These are phyloP conservation scores for Rugalucina vietnamica DNA, from an alignment of 2,888 invertebrate species.

Conservation along the genomic window DNA sequence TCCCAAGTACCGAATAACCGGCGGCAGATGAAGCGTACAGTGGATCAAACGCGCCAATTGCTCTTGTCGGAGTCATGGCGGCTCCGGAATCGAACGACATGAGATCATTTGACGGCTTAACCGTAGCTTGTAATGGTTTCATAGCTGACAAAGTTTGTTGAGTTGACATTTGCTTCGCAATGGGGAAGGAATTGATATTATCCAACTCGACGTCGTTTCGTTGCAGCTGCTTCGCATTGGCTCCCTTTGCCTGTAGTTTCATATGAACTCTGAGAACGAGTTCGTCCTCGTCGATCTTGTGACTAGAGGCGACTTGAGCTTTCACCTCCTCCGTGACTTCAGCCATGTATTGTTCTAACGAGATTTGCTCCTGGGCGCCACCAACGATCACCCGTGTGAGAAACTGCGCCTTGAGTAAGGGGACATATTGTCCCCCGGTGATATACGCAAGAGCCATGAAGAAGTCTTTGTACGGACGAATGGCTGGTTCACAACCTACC, in stretches of 20 bases:
- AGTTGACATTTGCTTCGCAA: slow-evolving; percentile 26
- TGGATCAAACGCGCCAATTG: neutral
- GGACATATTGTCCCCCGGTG: slow-evolving; percentile 79
- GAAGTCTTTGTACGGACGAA: slow-evolving; percentile 70
- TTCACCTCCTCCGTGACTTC: slow-evolving; percentile 69
- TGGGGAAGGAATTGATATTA: neutral
- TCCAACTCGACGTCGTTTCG: slow-evolving; percentile 34
- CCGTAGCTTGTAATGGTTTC: neutral
- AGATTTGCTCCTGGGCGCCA: slow-evolving; percentile 77
- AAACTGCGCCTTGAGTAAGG: slow-evolving; percentile 65
- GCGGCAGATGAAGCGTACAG: neutral
- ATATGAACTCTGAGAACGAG: slow-evolving; percentile 31
- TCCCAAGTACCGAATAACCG: neutral
- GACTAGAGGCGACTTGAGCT: slow-evolving; percentile 35
- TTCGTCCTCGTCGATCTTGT: slow-evolving; percentile 45
- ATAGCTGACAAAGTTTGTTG: slow-evolving; percentile 8
- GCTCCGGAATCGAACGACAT: slow-evolving; percentile 11
- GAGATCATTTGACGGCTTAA: neutral
- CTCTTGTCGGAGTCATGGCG: neutral
- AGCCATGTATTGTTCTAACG: slow-evolving; percentile 70
- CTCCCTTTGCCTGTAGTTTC: slow-evolving; percentile 42
- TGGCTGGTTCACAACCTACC: slow-evolving; percentile 73
- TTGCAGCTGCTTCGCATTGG: slow-evolving; percentile 34
- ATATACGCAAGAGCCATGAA: slow-evolving; percentile 72
- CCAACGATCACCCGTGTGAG: slow-evolving; percentile 74